phyloP scores from a whole-genome alignment of 2,113 vertebrate species.

The Cisticola juncidis region DNA sequence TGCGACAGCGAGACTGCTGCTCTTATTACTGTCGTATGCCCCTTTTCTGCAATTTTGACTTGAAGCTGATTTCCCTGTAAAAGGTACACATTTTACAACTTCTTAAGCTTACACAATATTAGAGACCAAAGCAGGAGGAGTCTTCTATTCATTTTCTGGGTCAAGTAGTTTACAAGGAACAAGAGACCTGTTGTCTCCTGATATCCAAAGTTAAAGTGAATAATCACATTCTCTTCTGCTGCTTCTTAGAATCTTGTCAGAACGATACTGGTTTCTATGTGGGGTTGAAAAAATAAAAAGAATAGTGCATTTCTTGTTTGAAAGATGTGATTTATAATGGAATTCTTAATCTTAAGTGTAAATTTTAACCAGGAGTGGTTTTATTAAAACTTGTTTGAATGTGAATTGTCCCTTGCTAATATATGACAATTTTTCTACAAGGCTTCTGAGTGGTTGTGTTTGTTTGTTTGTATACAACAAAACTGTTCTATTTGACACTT shows the following conservation, averaged over 20 bases:
- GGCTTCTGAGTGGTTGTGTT: neutral
- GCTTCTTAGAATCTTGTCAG: neutral
- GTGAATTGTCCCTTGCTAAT: neutral
- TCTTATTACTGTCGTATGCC: accelerated
- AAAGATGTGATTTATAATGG: neutral
- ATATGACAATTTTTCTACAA: neutral
- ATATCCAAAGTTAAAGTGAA: neutral
- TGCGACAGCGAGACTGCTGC: neutral
- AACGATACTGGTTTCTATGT: neutral
- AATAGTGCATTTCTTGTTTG: neutral
- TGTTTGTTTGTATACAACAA: neutral
- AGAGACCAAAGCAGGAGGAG: neutral
- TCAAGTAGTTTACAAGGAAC: neutral
- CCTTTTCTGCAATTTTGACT: neutral
- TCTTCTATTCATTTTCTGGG: neutral
- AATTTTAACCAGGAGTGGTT: neutral
- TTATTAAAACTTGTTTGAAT: neutral
- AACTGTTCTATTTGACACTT: neutral
- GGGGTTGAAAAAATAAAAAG: neutral
- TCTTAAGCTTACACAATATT: neutral
- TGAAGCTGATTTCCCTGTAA: neutral
- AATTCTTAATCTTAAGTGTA: neutral
- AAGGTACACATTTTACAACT: neutral
- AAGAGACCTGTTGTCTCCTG: neutral
- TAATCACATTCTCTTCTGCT: neutral